Conservation (phyloP, 1,140 invertebrate species). For the Zaprionus capensis region DNA sequence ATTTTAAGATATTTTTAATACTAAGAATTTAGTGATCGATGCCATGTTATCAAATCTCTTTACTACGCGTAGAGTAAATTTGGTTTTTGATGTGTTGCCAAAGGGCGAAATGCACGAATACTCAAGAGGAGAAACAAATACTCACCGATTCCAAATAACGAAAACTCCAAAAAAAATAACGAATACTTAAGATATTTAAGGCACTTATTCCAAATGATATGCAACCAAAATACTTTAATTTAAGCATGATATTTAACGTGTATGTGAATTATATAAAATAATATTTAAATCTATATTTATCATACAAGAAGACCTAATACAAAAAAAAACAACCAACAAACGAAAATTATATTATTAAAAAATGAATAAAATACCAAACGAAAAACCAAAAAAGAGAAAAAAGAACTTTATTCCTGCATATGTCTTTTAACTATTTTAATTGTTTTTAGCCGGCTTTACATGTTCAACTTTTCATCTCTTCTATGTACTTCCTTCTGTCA, state of each 20-base stretch:
- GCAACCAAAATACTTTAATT: conserved; percentile 72
- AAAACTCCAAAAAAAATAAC: conserved; percentile 32
- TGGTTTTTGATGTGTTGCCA: conserved; percentile 56
- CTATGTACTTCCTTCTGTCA: conserved; percentile 15
- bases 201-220: conserved; percentile 75
- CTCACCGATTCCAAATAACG: conserved; percentile 37
- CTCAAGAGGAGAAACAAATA: conserved; percentile 22
- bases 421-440: conserved; percentile 41
- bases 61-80: conserved; percentile 16
- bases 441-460: conserved; percentile 53
- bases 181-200: conserved; percentile 31
- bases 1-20: conserved; percentile 33
- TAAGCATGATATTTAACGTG: conserved; percentile 60
- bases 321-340: conserved; percentile 44
- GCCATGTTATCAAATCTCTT: conserved; percentile 57
- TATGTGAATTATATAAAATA: conserved; percentile 49
- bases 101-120: conserved; percentile 13
- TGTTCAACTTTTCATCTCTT: conserved; percentile 24
- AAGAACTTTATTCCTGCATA: conserved; percentile 39
- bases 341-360: conserved; percentile 65
- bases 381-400: conserved; percentile 45
- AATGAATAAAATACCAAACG: conserved; percentile 66
- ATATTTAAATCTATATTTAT: conserved; percentile 45
- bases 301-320: conserved; percentile 49
- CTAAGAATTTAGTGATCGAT: conserved; percentile 24